Conservation (phyloP, 1,140 invertebrate genomes). For the Nixonia krombeini region DNA sequence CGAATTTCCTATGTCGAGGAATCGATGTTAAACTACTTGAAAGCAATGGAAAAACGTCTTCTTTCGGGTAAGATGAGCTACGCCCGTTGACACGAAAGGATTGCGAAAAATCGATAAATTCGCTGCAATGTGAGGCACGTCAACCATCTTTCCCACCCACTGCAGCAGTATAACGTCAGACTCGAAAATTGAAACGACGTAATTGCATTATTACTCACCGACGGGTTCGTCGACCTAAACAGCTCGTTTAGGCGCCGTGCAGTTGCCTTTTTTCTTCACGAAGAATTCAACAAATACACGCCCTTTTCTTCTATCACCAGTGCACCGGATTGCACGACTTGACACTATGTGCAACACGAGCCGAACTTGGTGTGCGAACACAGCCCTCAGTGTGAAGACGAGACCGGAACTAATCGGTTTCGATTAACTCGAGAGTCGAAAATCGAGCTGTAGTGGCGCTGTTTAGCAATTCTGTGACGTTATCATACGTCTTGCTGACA, state of each 20-base stretch:
- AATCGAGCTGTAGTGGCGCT: too few relatives aligned
- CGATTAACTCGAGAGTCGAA: not conserved
- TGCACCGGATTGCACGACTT: constrained; percentile 4
- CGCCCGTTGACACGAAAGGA: constrained; percentile 1
- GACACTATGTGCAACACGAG: not conserved
- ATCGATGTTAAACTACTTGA: too few relatives aligned
- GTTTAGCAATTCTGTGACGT: too few relatives aligned
- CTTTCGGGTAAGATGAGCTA: not conserved
- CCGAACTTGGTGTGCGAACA: not conserved
- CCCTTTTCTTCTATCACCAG: not conserved
- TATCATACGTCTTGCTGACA: too few relatives aligned
- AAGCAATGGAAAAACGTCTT: too few relatives aligned
- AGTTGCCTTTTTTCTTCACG: not conserved
- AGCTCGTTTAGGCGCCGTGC: not conserved
- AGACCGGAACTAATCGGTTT: not conserved
- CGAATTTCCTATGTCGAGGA: not conserved
- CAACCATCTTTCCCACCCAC: constrained; percentile 36
- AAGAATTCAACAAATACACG: not conserved
- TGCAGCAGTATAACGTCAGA: constrained; percentile 8
- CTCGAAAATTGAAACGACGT: not conserved
- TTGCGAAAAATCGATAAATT: constrained; percentile 47
- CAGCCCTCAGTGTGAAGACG: not conserved
- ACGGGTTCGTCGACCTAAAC: not conserved
- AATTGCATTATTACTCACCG: constrained; percentile 15
- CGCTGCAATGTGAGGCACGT: constrained; percentile 33